Base-by-base conservation (phyloP, 2,888 invertebrate genomes). In the Leucoma salicis region DNA sequence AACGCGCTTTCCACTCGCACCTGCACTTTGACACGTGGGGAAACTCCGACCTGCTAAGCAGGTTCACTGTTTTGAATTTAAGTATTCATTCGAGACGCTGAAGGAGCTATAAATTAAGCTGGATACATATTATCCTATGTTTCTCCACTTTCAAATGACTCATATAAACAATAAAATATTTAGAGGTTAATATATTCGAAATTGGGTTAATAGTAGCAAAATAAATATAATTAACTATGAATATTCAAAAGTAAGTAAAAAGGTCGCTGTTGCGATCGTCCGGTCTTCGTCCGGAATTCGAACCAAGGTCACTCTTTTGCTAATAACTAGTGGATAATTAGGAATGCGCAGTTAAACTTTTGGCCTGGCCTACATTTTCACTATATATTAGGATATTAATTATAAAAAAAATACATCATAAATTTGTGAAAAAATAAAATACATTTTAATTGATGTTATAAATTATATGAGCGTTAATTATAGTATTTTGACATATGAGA, bases 1-100 rank as follows among this genome's bases (percentile, higher is more conserved):
- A 77, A 81, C 66, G 71, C 73, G 72, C 82, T 82, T 82, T 82
- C 80, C 77, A 60, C 59, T 66, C 51, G 63, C 77, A 74, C 72
- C 70, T 81, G 81, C 78, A 67, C 78, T 78, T 64, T 74, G 78
- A 77, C 76, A 72, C 63, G 46, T 28, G 53, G 61, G 58, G 61
- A 61, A 61, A 61, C 34, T 33, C 31, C 44, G 47, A 50, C 44
- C 53, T 43, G 42, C 21, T 21, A 37, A 35, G 32, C 51, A 12
- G 14, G 6, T 29, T 25, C 45, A 50, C 59, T 56, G 28, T 11
- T 12, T 12, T 12, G 28, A 12, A 28, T 10, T 25, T n/a, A n/a
- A n/a, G n/a, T n/a, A n/a, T n/a, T n/a, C n/a, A n/a, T n/a, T n/a
- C n/a, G n/a, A n/a, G n/a, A n/a, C n/a, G n/a, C n/a, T n/a, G n/a